Evolutionary conservation across 1,140 invertebrate species (phyloP), one percentile per base, ranked within the genome.

Genomic region (Brachionus rubens): DNA sequence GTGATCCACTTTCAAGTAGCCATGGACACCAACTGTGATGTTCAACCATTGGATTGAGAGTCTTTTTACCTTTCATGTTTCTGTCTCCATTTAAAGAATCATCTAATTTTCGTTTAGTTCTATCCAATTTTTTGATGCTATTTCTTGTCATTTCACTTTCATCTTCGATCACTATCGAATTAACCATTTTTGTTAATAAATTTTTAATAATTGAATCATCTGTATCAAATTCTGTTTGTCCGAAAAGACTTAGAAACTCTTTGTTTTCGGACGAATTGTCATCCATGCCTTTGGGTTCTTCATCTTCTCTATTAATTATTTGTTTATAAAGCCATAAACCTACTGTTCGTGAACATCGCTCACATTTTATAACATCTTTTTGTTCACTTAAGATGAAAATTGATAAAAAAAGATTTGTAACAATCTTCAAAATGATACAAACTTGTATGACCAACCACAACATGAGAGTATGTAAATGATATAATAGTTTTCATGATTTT

Each of bases 1-100:
- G 3, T n/a, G 56, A 24, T 4, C 43, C 68, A 0, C 4, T 50
- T 33, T 50, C 68, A 36, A 36, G n/a, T 33, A 72, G 24, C 68
- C 68, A 72, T 40, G 68, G 68, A 50, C 68, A 72, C 68, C 68
- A 72, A 24, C 46, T 54, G 24, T 72, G 50, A 54, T 72, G 68
- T 24, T 54, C 50, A 36, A 1, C 14, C 19, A 72, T n/a, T 36
- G 68, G 68, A 72, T 72, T n/a, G 46, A 72, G 50, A 19, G 5
- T 4, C 40, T 48, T 72, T 12, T 72, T 72, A 47, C 14, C 21
- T 52, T 40, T 50, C 28, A 19, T n/a, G 10, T 21, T 21, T 48
- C 19, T 14, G 19, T 21, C 10, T 6, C 16, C 28, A n/a, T 28
- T 24, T 36, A 33, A 9, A 1, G 26, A 48, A 36, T 50, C 16